Base-by-base conservation (phyloP, 2,113 vertebrate species). In the Tupaia tana region DNA sequence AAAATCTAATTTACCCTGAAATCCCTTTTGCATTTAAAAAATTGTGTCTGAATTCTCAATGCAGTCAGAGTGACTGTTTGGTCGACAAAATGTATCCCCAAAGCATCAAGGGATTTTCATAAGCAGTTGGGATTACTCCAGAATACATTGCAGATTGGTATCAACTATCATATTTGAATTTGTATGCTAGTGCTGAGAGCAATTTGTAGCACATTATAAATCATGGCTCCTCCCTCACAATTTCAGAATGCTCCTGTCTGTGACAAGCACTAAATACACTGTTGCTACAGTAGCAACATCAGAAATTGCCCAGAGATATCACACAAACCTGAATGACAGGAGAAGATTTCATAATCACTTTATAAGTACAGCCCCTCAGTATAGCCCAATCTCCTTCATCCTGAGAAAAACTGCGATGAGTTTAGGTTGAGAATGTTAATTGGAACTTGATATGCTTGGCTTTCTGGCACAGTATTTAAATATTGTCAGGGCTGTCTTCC, bases 171-270 rank as follows among this genome's bases (percentile, higher is more conserved):
- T 94, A 97, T 97, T 97, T 96, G 96, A 98, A 97, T 98, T 97
- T 96, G 96, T 94, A 97, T 97, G 96, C 96, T 82, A 85, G 93
- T 25, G 22, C 89, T 88, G 96, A 97, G 94, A 97, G 96, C 96
- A 97, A 98, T 98, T 97, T 97, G 96, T 94, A 96, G 87, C 91
- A 85, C 86, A 97, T 97, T 98, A 93, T 96, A 96, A 97, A 97
- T 96, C 87, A 90, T 61, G 79, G 91, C 96, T 87, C 96, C 96
- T 97, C 97, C 97, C 89, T 96, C 90, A 87, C 96, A 95, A 87
- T 96, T 97, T 95, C 75, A 87, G 63, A 93, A 90, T 80, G 91
- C 91, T 96, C 64, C 91, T 96, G 94, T 85, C 91, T 94, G 89
- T 97, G 94, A 95, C 94, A 94, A 93, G 77, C 71, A 85, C 93